Conservation (phyloP, 2,888 invertebrate genomes). For the Ellobium chinense region DNA sequence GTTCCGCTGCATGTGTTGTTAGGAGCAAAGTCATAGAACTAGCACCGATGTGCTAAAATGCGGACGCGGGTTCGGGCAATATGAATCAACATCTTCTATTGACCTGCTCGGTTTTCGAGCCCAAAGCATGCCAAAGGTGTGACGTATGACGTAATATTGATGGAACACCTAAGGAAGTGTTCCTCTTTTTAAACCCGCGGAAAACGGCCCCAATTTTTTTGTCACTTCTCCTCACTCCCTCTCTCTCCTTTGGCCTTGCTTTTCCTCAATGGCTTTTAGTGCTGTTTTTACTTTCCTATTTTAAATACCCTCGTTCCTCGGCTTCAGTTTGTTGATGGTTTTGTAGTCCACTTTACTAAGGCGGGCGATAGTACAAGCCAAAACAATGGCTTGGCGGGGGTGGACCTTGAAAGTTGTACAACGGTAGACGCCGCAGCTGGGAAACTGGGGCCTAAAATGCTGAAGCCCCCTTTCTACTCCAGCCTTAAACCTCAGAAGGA, state of each 20-base stretch:
- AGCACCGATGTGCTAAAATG: too few relatives aligned
- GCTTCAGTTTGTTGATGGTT: neutral
- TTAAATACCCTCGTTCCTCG: neutral
- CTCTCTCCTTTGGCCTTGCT: neutral
- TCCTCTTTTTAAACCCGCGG: neutral
- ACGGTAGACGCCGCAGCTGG: too few relatives aligned
- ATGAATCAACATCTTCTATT: constrained; percentile 2
- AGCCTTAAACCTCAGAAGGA: too few relatives aligned
- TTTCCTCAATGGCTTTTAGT: neutral
- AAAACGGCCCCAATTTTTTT: too few relatives aligned
- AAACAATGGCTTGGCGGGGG: neutral
- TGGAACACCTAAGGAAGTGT: neutral
- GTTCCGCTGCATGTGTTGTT: too few relatives aligned
- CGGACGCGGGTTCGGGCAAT: constrained; percentile 5
- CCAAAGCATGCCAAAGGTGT: constrained; percentile 32
- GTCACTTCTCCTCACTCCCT: too few relatives aligned
- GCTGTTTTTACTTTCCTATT: neutral
- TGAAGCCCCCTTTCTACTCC: too few relatives aligned
- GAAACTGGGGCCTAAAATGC: too few relatives aligned
- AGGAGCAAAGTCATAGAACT: too few relatives aligned
- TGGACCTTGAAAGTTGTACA: neutral
- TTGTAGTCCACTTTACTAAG: neutral
- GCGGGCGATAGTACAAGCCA: neutral
- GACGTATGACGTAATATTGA: neutral
- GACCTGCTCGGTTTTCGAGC: constrained; percentile 9